A percentile compares a stretch with the other conserved stretches of the same genome.
phyloP scores from a whole-genome alignment of 2,113 vertebrate species.

The Fregetta grallaria region DNA sequence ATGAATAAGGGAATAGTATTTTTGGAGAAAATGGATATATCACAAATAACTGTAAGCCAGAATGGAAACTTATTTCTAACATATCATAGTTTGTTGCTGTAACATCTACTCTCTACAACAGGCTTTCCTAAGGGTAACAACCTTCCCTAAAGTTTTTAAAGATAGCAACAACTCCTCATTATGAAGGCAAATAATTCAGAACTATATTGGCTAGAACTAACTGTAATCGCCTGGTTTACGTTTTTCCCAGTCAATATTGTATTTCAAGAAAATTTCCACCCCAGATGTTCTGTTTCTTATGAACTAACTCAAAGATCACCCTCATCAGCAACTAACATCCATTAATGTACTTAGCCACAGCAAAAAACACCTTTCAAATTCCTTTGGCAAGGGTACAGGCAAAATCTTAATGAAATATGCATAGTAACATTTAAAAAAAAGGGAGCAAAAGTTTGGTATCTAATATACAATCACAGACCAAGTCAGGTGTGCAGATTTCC shows the following conservation, averaged over 20 bases:
- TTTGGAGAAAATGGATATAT: not conserved
- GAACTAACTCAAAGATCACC: not conserved
- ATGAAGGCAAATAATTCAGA: not conserved
- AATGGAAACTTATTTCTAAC: not conserved
- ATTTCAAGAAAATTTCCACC: not conserved
- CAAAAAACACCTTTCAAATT: not conserved
- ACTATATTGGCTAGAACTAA: not conserved
- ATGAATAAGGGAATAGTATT: not conserved
- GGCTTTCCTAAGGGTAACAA: not conserved
- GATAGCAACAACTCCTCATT: not conserved
- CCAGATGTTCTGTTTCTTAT: not conserved
- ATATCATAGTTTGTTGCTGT: not conserved
- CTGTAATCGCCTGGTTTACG: not conserved
- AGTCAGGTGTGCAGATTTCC: conserved; percentile 71
- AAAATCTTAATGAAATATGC: conserved; percentile 64
- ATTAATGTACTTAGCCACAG: not conserved
- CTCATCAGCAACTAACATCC: not conserved
- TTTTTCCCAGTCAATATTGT: not conserved
- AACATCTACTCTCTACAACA: not conserved
- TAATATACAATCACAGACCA: conserved; percentile 62
- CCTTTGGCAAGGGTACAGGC: not conserved
- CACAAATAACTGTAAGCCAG: not conserved
- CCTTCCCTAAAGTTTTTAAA: not conserved
- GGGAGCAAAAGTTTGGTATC: conserved; percentile 61
- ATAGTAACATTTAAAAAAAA: not conserved